Percentiles rank a stretch among this genome's conserved stretches.
phyloP scores from a whole-genome alignment of 2,797 vertebrate species.

The Pteronotus mesoamericanus region DNA sequence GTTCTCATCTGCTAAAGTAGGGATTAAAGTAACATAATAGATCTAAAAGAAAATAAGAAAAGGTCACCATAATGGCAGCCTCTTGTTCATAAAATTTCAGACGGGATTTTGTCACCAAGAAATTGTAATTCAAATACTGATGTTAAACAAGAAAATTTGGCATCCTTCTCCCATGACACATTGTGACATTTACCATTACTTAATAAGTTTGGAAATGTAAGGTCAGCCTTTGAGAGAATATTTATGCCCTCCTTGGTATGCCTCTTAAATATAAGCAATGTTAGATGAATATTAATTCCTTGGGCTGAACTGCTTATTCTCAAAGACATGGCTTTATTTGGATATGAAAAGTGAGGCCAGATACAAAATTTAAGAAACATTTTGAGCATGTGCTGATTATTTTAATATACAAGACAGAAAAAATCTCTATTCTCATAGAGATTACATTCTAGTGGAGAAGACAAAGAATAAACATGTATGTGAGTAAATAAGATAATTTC shows the following conservation, averaged over 20 bases:
- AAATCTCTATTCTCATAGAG: background rate
- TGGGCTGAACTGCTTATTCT: background rate
- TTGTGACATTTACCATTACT: slow-evolving; percentile 56
- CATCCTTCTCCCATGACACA: slow-evolving; percentile 47
- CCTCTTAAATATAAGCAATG: slow-evolving; percentile 28
- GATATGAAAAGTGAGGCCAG: background rate
- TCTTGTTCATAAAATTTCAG: slow-evolving; percentile 43
- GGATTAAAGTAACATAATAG: background rate
- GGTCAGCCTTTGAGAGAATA: background rate
- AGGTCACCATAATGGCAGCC: slow-evolving; percentile 20
- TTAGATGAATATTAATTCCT: slow-evolving; percentile 32
- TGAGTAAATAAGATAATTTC: background rate
- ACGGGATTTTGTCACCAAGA: slow-evolving; percentile 39
- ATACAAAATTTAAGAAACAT: background rate
- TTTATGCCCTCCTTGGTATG: background rate
- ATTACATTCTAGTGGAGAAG: background rate
- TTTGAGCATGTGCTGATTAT: background rate
- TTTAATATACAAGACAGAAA: background rate
- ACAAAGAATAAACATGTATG: background rate
- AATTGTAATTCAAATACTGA: slow-evolving; percentile 52
- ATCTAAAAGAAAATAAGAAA: slow-evolving; percentile 6
- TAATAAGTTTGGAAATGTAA: slow-evolving; percentile 52
- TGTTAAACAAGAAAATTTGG: slow-evolving; percentile 42
- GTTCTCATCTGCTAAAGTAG: background rate
- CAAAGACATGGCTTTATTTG: background rate